phyloP scores from a whole-genome alignment of 2,797 vertebrate species.

The Psittacula derbiana region DNA sequence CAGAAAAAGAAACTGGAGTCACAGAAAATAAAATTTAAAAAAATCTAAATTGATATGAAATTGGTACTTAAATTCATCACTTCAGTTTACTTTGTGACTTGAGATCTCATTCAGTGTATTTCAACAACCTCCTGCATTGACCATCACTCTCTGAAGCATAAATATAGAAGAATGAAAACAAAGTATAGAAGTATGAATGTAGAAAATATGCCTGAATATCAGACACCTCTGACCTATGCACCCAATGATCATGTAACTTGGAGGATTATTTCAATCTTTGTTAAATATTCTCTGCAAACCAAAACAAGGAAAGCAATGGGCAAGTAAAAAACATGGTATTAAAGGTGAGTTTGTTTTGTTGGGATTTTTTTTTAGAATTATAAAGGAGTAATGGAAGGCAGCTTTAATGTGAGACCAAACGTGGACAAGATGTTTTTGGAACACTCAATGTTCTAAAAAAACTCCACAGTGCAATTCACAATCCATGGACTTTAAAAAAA shows the following conservation, averaged over 20 bases:
- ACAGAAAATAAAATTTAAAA: background rate
- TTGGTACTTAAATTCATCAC: background rate
- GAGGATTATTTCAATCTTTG: background rate
- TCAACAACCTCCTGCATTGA: background rate
- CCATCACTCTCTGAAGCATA: background rate
- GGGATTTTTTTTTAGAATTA: background rate
- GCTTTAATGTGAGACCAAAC: background rate
- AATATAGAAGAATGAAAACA: background rate
- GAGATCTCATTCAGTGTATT: background rate
- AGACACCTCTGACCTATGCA: background rate
- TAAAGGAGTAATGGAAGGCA: background rate
- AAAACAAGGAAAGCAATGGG: background rate
- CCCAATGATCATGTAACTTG: background rate
- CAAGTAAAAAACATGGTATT: background rate
- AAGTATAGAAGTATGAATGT: background rate
- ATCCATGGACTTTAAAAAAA: background rate
- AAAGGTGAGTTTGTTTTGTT: background rate
- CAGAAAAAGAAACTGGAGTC: background rate
- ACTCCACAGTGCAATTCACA: background rate
- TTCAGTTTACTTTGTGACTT: background rate
- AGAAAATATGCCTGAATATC: background rate
- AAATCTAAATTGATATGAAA: background rate
- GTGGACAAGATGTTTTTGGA: background rate
- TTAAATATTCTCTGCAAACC: background rate
- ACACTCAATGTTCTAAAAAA: background rate